These are phyloP conservation scores for Rousettus leschenaultii DNA, from an alignment of 2,113 vertebrate species.

Conservation along the genomic window DNA sequence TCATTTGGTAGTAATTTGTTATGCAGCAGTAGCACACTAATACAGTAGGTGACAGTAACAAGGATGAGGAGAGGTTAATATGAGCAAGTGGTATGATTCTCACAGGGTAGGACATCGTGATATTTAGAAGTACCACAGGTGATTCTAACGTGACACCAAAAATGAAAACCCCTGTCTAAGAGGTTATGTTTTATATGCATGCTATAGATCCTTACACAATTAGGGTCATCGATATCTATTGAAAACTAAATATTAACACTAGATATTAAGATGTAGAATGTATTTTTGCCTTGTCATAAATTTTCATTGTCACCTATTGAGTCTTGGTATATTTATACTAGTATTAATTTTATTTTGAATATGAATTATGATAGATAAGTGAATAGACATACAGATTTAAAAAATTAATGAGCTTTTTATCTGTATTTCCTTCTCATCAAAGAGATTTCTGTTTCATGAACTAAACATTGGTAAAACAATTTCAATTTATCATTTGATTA, in stretches of 20 bases:
- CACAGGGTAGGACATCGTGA: not conserved
- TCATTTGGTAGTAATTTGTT: not conserved
- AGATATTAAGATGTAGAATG: not conserved
- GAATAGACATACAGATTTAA: not conserved
- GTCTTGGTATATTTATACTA: not conserved
- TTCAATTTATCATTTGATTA: conserved; percentile 15
- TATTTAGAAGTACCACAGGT: not conserved
- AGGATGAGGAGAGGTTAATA: not conserved
- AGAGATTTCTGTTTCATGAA: conserved; percentile 20
- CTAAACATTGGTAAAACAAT: not conserved
- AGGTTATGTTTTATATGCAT: not conserved
- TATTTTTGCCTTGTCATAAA: not conserved
- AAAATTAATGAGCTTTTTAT: not conserved
- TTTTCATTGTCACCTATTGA: not conserved
- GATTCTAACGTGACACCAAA: not conserved
- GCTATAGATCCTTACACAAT: not conserved
- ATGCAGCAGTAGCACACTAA: not conserved
- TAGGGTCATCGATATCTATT: not conserved
- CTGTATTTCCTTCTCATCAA: conserved; percentile 27
- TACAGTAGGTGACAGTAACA: not conserved
- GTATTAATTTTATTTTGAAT: conserved; percentile 18
- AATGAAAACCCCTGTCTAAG: not conserved
- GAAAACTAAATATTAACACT: not conserved
- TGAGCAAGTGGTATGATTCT: not conserved
- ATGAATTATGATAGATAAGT: not conserved